Conservation (phyloP, 2,113 vertebrate genomes). For the Crocuta crocuta region DNA sequence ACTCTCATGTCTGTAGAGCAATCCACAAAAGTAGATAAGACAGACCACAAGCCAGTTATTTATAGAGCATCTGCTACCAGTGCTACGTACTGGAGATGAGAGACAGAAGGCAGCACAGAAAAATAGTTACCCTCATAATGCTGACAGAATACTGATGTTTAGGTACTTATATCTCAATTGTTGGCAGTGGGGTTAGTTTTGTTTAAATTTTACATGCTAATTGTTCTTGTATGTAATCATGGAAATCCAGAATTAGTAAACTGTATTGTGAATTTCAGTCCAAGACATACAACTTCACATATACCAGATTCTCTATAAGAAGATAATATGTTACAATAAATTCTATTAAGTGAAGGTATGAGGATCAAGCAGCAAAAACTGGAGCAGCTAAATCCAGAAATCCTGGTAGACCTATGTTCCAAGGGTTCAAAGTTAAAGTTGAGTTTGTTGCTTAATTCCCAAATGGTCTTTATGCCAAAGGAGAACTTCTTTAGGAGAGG, state of each 20-base stretch:
- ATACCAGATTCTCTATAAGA: not conserved
- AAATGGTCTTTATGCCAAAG: not conserved
- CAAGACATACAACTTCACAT: not conserved
- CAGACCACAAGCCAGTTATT: not conserved
- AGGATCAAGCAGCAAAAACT: not conserved
- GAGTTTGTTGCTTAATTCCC: not conserved
- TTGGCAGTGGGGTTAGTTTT: not conserved
- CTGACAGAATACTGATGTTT: not conserved
- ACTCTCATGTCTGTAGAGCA: not conserved
- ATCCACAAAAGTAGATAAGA: not conserved
- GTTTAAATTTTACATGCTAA: slow-evolving; percentile 10
- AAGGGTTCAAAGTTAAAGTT: not conserved
- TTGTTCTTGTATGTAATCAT: slow-evolving; percentile 37
- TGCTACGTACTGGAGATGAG: not conserved
- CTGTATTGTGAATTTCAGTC: not conserved
- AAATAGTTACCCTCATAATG: not conserved
- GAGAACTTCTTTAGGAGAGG: slow-evolving; percentile 26
- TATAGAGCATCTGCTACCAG: not conserved
- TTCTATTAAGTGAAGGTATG: not conserved
- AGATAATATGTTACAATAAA: not conserved
- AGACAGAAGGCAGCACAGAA: not conserved
- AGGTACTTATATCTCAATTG: not conserved
- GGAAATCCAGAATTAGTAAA: slow-evolving; percentile 37
- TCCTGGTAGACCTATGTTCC: not conserved
- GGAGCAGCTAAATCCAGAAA: not conserved